Conservation (phyloP, 2,797 vertebrate species). For the Sternarchorhynchus goeldii region DNA sequence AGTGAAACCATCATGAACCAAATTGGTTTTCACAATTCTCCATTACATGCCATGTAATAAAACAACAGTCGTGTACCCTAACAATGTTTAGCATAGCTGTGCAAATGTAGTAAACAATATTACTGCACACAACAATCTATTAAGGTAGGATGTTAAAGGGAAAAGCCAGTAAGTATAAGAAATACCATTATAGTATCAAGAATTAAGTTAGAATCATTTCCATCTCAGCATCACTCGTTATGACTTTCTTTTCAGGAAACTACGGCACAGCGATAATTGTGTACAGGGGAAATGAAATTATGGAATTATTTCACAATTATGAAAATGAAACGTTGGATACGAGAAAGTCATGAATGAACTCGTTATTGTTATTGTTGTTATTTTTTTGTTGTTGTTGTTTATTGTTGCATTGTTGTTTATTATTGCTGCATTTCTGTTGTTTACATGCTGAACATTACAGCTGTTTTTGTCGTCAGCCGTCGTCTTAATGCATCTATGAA, state of each 20-base stretch:
- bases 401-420: no score
- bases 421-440: no score
- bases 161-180: conserved; percentile 5
- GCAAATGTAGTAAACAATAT: conserved; percentile 11
- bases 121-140: background rate
- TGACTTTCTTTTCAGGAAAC: conserved; percentile 32
- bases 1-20: conserved; percentile 58
- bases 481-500: no score
- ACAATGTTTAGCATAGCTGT: background rate
- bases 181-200: conserved; percentile 42
- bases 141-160: conserved; percentile 9
- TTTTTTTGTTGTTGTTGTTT: no score
- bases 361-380: no score
- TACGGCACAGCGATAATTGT: conserved; percentile 33
- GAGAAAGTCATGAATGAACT: no score
- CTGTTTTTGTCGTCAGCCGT: no score
- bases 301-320: no score
- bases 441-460: no score
- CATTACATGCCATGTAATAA: conserved; percentile 25
- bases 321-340: no score
- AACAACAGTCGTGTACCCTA: background rate
- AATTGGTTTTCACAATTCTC: conserved; percentile 43
- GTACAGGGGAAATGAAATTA: background rate
- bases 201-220: conserved; percentile 54
- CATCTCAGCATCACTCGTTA: conserved; percentile 41